phyloP scores from a whole-genome alignment of 2,113 vertebrate genomes.

The Colinus virginianus region DNA sequence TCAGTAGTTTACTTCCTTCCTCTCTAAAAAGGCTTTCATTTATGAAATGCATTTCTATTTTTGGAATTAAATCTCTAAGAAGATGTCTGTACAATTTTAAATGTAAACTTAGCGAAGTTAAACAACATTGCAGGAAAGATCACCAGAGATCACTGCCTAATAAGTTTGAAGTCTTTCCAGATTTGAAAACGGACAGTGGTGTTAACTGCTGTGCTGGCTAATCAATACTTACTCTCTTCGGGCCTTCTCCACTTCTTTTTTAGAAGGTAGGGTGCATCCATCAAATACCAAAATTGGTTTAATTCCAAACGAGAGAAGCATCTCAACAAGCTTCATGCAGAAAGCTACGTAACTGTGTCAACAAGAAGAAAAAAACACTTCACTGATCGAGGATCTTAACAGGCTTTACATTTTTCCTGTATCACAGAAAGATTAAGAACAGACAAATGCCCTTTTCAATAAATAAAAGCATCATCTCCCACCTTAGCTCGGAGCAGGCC shows the following conservation, averaged over 20 bases:
- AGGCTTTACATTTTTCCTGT: neutral
- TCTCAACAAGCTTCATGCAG: slow-evolving; percentile 97
- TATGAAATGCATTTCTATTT: slow-evolving; percentile 37
- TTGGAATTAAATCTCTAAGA: slow-evolving; percentile 54
- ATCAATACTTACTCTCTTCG: slow-evolving; percentile 89
- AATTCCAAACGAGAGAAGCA: slow-evolving; percentile 89
- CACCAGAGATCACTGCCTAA: neutral
- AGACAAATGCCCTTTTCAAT: neutral
- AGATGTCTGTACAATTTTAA: neutral
- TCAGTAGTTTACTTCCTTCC: slow-evolving; percentile 52
- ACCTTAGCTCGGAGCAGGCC: neutral
- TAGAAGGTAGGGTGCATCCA: slow-evolving; percentile 95
- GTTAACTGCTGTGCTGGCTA: neutral
- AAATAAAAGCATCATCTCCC: neutral
- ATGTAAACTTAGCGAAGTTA: neutral
- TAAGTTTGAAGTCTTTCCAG: neutral
- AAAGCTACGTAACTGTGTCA: slow-evolving; percentile 88
- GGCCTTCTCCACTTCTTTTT: slow-evolving; percentile 92
- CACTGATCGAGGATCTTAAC: neutral
- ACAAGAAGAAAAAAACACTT: neutral
- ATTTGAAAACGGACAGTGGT: neutral
- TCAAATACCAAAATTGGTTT: slow-evolving; percentile 96
- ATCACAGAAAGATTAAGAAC: neutral
- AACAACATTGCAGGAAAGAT: neutral
- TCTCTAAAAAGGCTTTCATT: slow-evolving; percentile 3